Percentiles rank a stretch among this genome's conserved stretches.
phyloP scores from a whole-genome alignment of 2,888 invertebrate species.

The Polydrusus tereticollis region DNA sequence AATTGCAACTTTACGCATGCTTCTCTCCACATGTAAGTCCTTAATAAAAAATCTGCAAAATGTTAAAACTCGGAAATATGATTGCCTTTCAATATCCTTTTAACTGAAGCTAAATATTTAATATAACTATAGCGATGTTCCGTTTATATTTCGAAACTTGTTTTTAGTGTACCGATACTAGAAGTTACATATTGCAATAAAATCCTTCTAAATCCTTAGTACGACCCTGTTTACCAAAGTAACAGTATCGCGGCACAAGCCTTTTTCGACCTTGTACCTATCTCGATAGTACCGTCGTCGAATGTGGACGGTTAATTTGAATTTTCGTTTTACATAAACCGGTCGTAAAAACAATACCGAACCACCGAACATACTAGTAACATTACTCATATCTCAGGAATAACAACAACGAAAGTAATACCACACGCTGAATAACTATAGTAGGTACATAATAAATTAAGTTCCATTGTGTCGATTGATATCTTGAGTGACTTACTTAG shows the following conservation, averaged over 20 bases:
- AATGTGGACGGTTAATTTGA: conserved; percentile 32
- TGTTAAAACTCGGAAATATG: too few relatives aligned
- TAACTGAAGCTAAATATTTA: too few relatives aligned
- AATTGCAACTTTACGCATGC: too few relatives aligned
- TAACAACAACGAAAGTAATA: conserved; percentile 14
- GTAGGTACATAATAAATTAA: neutral
- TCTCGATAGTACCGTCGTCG: conserved; percentile 15
- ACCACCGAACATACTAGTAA: conserved; percentile 20
- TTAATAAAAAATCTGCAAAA: too few relatives aligned
- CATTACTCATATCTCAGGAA: conserved; percentile 24
- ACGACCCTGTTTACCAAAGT: conserved; percentile 17
- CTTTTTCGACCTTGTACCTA: conserved; percentile 39
- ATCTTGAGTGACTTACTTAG: conserved; percentile 18
- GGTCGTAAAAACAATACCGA: conserved; percentile 28
- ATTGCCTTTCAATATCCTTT: too few relatives aligned
- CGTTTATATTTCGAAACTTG: too few relatives aligned
- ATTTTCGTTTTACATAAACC: conserved; percentile 28
- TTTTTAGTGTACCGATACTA: too few relatives aligned
- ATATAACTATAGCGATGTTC: too few relatives aligned
- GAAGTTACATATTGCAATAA: too few relatives aligned
- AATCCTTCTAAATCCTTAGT: neutral
- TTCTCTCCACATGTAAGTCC: too few relatives aligned
- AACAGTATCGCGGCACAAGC: conserved; percentile 38
- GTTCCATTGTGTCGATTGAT: conserved; percentile 3
- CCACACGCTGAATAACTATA: neutral